Base-by-base conservation (phyloP, 2,888 invertebrate genomes). In the Tetramorium bicarinatum region DNA sequence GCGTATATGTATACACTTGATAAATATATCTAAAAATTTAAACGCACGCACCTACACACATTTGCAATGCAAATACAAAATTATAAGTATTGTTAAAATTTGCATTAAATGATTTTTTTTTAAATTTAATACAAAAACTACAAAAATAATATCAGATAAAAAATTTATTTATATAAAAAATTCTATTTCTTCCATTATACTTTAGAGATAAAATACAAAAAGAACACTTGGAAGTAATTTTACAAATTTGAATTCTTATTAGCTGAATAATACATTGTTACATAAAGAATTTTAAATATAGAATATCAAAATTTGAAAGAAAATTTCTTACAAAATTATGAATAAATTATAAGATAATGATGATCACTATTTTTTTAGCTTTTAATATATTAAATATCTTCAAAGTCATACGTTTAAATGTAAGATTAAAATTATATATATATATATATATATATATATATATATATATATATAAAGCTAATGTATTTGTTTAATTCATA, bases 401-500 rank as follows among this genome's bases (percentile, higher is more conserved):
- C n/a, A n/a, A n/a, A n/a, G n/a, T n/a, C 25, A 15, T 66, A 25
- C 2, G 7, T 34, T 21, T 29, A 41, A 64, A 38, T 66, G 1
- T 34, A 3, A 18, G 1, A 29, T 41, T 21, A 38, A 41, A 15
- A 66, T 15, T 66, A 3, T 15, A 62, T n/a, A n/a, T n/a, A n/a
- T n/a, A n/a, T n/a, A n/a, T n/a, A n/a, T n/a, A n/a, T n/a, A n/a
- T n/a, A n/a, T n/a, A n/a, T n/a, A n/a, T n/a, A n/a, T n/a, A n/a
- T n/a, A n/a, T n/a, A n/a, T n/a, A n/a, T n/a, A n/a, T n/a, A n/a
- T n/a, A 21, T 64, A 41, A 64, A 38, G 8, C 21, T 64, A 34
- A 34, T 34, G 38, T 38, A 62, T 62, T 62, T 38, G 15, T 66
- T 66, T 29, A 66, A 66, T 66, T 66, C 29, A 15, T 29, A 15